Evolutionary conservation across 2,888 invertebrate genomes (phyloP), one percentile per base, ranked within the genome.

Genomic region (Mimumesa dahlbomi): DNA sequence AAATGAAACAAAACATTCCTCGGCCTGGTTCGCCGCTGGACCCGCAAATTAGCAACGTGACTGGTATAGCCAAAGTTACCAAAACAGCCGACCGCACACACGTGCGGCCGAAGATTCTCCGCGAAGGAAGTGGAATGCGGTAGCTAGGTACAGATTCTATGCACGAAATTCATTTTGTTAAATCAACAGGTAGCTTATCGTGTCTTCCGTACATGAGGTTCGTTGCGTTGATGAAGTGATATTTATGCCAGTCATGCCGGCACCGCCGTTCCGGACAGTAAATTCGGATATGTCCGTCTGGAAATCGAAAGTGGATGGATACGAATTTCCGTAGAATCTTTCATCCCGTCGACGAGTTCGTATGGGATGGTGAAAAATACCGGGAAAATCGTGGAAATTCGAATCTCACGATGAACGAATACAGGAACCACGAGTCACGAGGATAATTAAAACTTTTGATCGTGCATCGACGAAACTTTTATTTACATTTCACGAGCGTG

Each of bases 11-110:
- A 75, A 68, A 75, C 67, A 53, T 50, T 65, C 38, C 53, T 13
- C 54, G 40, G 46, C 65, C 48, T 1, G 59, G 48, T 45, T 45
- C 34, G 50, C 61, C 67, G 38, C 52, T 13, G 42, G 25, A 18
- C 34, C 56, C 49, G 40, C 65, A 54, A 76, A 76, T 76, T 75
- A 73, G 65, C 59, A 31, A 34, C 14, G 16, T 42, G 29, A 72
- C 19, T 59, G 14, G 42, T 29, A n/a, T n/a, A 53, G 43, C 42
- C 46, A 31, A 58, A 69, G 58, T 48, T 73, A 65, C 46, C 53
- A 63, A 59, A n/a, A 40, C 16, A 11, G 22, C 2, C 57, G 36
- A 43, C 54, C 34, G 54, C 2, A 9, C 66, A 53, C 57, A 58
- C 43, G 43, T 34, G 59, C 25, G 38, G 43, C 25, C 43, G 36